These are phyloP conservation scores for Ctenicera cuprea DNA, from an alignment of 2,888 invertebrate species.

Conservation along the genomic window DNA sequence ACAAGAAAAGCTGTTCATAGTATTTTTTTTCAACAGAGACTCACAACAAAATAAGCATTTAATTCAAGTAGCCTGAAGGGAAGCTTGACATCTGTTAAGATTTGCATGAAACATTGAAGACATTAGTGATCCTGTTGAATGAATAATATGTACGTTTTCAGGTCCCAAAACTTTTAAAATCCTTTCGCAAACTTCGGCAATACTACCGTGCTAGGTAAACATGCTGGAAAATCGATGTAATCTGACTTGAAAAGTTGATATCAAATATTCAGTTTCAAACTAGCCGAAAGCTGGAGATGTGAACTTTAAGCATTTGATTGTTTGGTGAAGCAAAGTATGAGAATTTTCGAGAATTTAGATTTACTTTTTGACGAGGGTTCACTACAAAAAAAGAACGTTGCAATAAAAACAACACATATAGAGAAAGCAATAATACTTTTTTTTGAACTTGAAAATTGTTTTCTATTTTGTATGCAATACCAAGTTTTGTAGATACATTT, in stretches of 20 bases:
- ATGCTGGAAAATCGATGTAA: slow-evolving; percentile 22
- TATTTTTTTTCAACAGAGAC: no score
- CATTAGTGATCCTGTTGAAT: slow-evolving; percentile 14
- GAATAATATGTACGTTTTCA: slow-evolving; percentile 3
- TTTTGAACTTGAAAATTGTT: no score
- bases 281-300: slow-evolving; percentile 23
- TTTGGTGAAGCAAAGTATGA: slow-evolving; percentile 9
- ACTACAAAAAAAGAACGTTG: no score
- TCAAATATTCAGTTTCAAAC: slow-evolving; percentile 31
- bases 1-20: no score
- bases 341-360: neutral
- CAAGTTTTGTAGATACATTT: no score
- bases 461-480: no score
- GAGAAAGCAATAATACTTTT: no score
- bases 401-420: no score
- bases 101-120: slow-evolving; percentile 18
- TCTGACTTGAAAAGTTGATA: slow-evolving; percentile 31
- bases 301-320: slow-evolving; percentile 20
- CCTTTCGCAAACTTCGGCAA: slow-evolving; percentile 5
- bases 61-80: neutral
- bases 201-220: slow-evolving; percentile 13
- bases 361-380: no score
- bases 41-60: neutral
- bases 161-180: slow-evolving; percentile 13
- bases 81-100: slow-evolving; percentile 5